A percentile compares a stretch with the other conserved stretches of the same genome.
Evolutionary conservation across 2,113 vertebrate species (phyloP).

Genomic region (Ictalurus furcatus): DNA sequence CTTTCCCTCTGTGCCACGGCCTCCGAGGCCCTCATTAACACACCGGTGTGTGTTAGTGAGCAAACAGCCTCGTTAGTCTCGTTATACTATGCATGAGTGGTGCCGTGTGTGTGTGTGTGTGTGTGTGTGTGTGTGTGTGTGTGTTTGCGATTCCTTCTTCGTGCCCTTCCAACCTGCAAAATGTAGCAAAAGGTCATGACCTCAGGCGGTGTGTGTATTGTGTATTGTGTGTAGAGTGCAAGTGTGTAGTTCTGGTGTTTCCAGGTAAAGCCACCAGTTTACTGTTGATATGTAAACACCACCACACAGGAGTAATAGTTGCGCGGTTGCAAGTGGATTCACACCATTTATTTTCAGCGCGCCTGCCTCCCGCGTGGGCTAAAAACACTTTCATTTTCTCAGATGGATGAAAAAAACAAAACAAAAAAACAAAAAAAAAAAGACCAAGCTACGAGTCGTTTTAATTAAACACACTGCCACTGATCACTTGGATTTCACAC

Average conservation of each 20-base stretch:
- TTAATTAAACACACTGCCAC: background rate
- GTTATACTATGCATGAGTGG: slow-evolving; percentile 23
- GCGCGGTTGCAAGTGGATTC: slow-evolving; percentile 15
- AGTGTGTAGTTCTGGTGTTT: slow-evolving; percentile 21
- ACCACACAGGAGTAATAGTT: background rate
- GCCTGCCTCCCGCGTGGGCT: background rate
- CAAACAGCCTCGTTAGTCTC: slow-evolving; percentile 23
- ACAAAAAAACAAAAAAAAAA: too few relatives aligned
- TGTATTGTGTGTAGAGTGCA: background rate
- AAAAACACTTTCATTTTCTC: slow-evolving; percentile 10
- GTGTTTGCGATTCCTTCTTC: background rate
- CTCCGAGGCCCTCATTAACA: slow-evolving; percentile 40
- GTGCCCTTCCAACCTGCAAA: background rate
- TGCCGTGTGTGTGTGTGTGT: background rate
- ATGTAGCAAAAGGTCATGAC: slow-evolving; percentile 16
- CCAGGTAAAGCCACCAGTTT: slow-evolving; percentile 33
- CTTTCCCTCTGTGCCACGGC: slow-evolving; percentile 18
- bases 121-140: background rate
- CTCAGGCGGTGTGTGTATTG: background rate
- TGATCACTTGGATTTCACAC: background rate
- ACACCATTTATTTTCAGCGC: slow-evolving; percentile 15
- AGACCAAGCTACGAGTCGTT: background rate
- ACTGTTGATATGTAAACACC: slow-evolving; percentile 36
- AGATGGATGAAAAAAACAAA: too few relatives aligned
- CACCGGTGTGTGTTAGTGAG: slow-evolving; percentile 5